Base-by-base conservation (phyloP, 2,888 invertebrate species). In the Syritta pipiens region DNA sequence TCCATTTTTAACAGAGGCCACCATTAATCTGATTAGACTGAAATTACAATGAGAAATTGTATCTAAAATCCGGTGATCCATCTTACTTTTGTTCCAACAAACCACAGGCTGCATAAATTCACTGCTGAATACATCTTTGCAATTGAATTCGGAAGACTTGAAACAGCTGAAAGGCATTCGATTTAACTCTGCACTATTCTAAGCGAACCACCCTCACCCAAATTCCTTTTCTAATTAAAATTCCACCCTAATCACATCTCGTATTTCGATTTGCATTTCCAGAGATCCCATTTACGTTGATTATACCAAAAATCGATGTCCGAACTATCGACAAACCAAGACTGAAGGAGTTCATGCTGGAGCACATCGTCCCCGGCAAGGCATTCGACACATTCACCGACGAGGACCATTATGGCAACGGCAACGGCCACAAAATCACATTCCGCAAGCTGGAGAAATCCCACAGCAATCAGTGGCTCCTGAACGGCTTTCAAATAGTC, bases 281-380 rank as follows among this genome's bases (percentile, higher is more conserved):
- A 92, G 92, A 91, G 85, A 90, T 91, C 81, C 91, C 91, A 7
- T 92, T 91, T 84, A 92, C 92, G 84, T 90, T 92, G 84, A 89
- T 92, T 84, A 90, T 91, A 57, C 92, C 92, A 9, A 88, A 89
- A 82, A 89, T 90, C 83, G 91, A 91, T 82, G 88, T 89, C 53
- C 88, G 89, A 74, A 89, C 88, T 72, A 88, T 89, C 82, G 90
- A 90, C 75, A 89, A 87, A 44, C 90, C 91, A 68, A 88, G 90
- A 40, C 89, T 92, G 77, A 91, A 91, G 85, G 90, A 90, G 84
- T 88, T 92, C 77, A 89, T 92, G 82, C 85, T 92, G 83, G 91
- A 92, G 84, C 92, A 92, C 85, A 89, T 92, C 83, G 90, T 92
- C 76, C 89, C 92, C 14, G 92, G 91, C 9, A 88, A 89, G 82